Evolutionary conservation across 2,113 vertebrate species (phyloP).

Genomic region (Marmota monax): DNA sequence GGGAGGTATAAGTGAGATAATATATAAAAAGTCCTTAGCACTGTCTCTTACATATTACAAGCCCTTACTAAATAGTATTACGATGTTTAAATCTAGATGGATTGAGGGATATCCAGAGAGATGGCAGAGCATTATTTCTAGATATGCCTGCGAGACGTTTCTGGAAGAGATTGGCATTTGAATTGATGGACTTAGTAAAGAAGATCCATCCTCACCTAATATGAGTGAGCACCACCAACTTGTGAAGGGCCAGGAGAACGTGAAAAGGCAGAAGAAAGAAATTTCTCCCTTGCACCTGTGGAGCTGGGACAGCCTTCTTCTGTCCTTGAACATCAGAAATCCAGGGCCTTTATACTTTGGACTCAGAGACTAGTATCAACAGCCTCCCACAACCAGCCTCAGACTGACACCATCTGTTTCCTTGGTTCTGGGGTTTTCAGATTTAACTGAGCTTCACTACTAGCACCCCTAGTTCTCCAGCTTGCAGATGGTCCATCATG

Average conservation of each 20-base stretch:
- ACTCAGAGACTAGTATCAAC: not conserved
- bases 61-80: not conserved
- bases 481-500: not conserved
- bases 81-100: not conserved
- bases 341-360: not conserved
- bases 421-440: not conserved
- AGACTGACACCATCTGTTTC: not conserved
- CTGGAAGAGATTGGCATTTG: not conserved
- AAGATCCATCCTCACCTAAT: not conserved
- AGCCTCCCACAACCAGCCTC: not conserved
- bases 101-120: not conserved
- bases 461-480: not conserved
- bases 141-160: not conserved
- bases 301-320: not conserved
- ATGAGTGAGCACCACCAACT: not conserved
- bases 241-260: not conserved
- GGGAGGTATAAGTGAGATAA: not conserved
- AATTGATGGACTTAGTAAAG: not conserved
- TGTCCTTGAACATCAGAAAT: not conserved
- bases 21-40: not conserved
- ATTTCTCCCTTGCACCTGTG: not conserved
- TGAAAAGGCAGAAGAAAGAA: not conserved
- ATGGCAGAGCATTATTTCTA: not conserved
- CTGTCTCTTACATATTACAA: not conserved
- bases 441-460: not conserved